A percentile compares a stretch with the other conserved stretches of the same genome.
Evolutionary conservation across 2,888 invertebrate genomes (phyloP).

Genomic region (Aleiodes leptofemur): DNA sequence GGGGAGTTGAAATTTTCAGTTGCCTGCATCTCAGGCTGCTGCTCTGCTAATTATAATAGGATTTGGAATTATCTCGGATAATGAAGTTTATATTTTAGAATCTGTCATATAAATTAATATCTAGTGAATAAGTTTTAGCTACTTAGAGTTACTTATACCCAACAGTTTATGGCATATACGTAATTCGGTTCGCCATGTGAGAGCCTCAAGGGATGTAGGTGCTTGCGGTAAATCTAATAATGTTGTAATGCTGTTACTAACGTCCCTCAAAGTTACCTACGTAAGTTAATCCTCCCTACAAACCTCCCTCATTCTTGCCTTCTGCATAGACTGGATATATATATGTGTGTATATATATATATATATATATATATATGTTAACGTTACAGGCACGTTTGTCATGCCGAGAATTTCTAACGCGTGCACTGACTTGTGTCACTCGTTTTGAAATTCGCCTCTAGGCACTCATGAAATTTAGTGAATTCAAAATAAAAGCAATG

Average conservation of each 20-base stretch:
- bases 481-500: conserved; percentile 35
- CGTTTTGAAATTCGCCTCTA: conserved; percentile 29
- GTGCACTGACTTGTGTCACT: conserved; percentile 46
- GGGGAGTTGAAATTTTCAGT: too few species aligned
- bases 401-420: conserved; percentile 70
- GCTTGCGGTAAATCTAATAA: conserved; percentile 76
- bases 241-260: conserved; percentile 73
- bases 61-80: neutral
- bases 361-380: conserved; percentile 21
- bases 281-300: conserved; percentile 67
- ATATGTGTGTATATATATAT: too few species aligned
- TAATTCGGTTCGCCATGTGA: conserved; percentile 56
- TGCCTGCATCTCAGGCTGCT: too few species aligned
- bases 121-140: conserved; percentile 41
- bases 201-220: conserved; percentile 68
- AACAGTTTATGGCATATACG: conserved; percentile 52
- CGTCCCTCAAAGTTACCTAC: conserved; percentile 67
- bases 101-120: conserved; percentile 51
- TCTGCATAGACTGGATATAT: neutral
- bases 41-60: neutral
- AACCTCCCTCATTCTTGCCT: conserved; percentile 10
- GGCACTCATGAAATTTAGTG: conserved; percentile 42
- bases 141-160: conserved; percentile 67
- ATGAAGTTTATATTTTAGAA: conserved; percentile 32
- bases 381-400: conserved; percentile 53